Evolutionary conservation across 2,113 vertebrate species (phyloP), one percentile per base, ranked within the genome.

Genomic region (Colius striatus): DNA sequence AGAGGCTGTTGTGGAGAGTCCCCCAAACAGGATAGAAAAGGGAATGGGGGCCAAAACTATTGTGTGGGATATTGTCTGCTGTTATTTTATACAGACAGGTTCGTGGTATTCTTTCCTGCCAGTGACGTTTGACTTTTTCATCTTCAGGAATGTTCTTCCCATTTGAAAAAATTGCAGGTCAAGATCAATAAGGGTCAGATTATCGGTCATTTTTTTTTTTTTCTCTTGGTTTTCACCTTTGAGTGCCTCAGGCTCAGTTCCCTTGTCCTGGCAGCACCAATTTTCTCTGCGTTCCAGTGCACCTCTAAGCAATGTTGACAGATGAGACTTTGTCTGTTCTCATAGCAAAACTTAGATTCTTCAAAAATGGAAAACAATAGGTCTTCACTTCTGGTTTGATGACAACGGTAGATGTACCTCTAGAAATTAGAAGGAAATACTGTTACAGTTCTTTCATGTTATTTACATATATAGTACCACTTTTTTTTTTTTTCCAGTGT

Each of bases 381-480:
- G 12, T n/a, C 34, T 26, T 57, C 26, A 2, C 34, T 68, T 55
- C 22, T 62, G 34, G 7, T 63, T 50, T 51, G 57, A 32, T 53
- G n/a, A 38, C 26, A 23, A 32, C 5, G 16, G 38, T 38, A 70
- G 34, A 23, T 32, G 41, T 16, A 51, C 9, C 8, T 51, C 63
- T 58, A 27, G 32, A 41, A 65, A 71, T 68, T 53, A 41, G 75
- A 41, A 61, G 22, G 43, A 76, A 51, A 36, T 0, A 2, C 8
- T 20, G 25, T 54, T 22, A 4, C 22, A 66, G 8, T 11, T 61
- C 22, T 75, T 41, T 13, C 26, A 4, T 29, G 8, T 8, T 10
- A 4, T 34, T 41, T 36, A 27, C 0, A 4, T 12, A 22, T 10
- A 5, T 12, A 8, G 55, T 51, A 34, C 55, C 1, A 41, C n/a